phyloP scores from a whole-genome alignment of 2,888 invertebrate genomes.

The Tinea trinotella region DNA sequence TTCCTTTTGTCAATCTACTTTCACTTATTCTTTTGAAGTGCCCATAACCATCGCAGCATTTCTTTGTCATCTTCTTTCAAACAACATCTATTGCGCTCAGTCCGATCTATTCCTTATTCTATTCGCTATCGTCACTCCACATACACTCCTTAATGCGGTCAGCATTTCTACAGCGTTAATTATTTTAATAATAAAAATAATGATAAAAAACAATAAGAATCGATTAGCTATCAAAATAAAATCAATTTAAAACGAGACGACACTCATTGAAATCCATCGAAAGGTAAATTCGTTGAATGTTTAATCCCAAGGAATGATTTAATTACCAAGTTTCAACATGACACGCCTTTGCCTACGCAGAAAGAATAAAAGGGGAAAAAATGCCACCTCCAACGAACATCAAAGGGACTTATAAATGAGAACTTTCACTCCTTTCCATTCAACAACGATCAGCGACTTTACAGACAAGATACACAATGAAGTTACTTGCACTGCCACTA shows the following conservation, averaged over 20 bases:
- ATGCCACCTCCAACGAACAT: conserved; percentile 33
- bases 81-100: too few relatives aligned
- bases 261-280: background rate
- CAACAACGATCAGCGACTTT: background rate
- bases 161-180: too few relatives aligned
- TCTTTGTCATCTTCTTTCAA: too few relatives aligned
- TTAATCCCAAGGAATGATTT: conserved; percentile 56
- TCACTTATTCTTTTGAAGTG: too few relatives aligned
- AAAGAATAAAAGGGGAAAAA: conserved; percentile 37
- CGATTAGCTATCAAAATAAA: background rate
- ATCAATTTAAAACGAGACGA: background rate
- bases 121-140: too few relatives aligned
- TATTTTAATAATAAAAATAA: background rate
- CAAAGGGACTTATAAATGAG: conserved; percentile 46
- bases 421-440: conserved; percentile 35
- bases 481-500: background rate
- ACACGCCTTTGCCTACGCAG: conserved; percentile 26
- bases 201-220: too few relatives aligned
- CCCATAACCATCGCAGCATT: too few relatives aligned
- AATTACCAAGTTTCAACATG: conserved; percentile 55
- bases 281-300: background rate
- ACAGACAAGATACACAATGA: background rate
- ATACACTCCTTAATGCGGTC: too few relatives aligned
- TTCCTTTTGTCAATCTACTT: too few relatives aligned
- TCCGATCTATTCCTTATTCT: too few relatives aligned